These are phyloP conservation scores for Drosophila pseudoobscura DNA, from an alignment of 1,140 invertebrate species.

Conservation along the genomic window DNA sequence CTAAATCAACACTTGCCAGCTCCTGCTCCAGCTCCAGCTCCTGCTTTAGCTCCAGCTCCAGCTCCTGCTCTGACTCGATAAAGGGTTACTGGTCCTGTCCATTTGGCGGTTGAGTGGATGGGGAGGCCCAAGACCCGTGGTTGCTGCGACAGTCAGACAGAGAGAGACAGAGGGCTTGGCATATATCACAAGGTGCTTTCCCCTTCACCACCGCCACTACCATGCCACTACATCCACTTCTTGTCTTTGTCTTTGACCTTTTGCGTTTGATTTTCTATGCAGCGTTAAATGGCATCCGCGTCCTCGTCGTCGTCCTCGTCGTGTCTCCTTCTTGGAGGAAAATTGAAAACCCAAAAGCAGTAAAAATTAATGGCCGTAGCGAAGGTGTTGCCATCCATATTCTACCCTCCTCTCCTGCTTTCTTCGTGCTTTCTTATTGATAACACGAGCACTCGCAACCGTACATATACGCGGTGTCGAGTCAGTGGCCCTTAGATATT, in stretches of 20 bases:
- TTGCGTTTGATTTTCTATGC: slow-evolving; percentile 75
- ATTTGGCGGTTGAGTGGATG: slow-evolving; percentile 33
- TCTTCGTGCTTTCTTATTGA: slow-evolving; percentile 7
- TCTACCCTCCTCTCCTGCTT: too few relatives aligned
- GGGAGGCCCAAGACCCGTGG: background rate
- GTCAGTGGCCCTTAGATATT: too few relatives aligned
- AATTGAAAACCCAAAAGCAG: slow-evolving; percentile 78
- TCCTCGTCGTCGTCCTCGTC: slow-evolving; percentile 57
- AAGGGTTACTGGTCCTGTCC: slow-evolving; percentile 61
- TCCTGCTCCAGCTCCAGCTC: slow-evolving; percentile 3
- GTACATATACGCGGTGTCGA: too few relatives aligned
- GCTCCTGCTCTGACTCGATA: slow-evolving; percentile 53
- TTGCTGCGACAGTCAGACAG: background rate
- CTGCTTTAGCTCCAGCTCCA: background rate
- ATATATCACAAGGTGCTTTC: slow-evolving; percentile 67
- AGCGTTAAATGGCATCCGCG: slow-evolving; percentile 66
- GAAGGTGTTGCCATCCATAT: slow-evolving; percentile 70
- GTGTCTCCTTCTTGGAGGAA: slow-evolving; percentile 51
- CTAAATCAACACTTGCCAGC: slow-evolving; percentile 73
- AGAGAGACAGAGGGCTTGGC: slow-evolving; percentile 8
- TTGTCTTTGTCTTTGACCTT: slow-evolving; percentile 59
- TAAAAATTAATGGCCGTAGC: slow-evolving; percentile 79
- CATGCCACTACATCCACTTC: background rate
- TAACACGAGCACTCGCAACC: background rate
- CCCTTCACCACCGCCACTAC: slow-evolving; percentile 2